phyloP scores from a whole-genome alignment of 2,888 invertebrate genomes.

The Drosophila monieri region DNA sequence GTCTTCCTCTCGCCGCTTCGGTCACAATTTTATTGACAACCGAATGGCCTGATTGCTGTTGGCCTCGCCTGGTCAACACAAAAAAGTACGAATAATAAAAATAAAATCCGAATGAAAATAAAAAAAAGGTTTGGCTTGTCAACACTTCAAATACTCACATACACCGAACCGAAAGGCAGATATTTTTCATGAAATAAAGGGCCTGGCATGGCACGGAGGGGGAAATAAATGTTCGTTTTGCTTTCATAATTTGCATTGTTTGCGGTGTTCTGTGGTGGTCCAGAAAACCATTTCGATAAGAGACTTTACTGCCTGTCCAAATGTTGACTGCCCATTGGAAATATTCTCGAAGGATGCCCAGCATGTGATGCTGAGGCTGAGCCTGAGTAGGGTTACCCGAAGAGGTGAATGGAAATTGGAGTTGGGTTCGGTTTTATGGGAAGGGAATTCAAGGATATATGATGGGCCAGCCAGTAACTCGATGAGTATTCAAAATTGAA shows the following conservation, averaged over 20 bases:
- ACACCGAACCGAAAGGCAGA: not conserved
- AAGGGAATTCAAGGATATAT: conserved; percentile 5
- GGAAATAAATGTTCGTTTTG: conserved; percentile 57
- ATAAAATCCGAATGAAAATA: conserved; percentile 28
- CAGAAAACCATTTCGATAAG: conserved; percentile 48
- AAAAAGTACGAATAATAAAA: conserved; percentile 18
- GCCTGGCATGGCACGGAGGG: not conserved
- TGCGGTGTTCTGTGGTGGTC: conserved; percentile 59
- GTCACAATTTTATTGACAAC: conserved; percentile 69
- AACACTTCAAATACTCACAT: conserved; percentile 53
- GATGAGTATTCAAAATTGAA: not conserved
- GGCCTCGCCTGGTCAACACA: conserved; percentile 27
- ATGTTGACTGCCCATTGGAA: conserved; percentile 25
- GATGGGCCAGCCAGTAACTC: conserved; percentile 1
- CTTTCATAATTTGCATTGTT: conserved; percentile 77
- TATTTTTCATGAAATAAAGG: not conserved
- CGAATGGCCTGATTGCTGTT: conserved; percentile 69
- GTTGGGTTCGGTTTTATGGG: conserved; percentile 8
- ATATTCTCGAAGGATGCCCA: conserved; percentile 17
- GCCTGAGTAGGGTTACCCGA: not conserved
- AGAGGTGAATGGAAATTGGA: conserved; percentile 3
- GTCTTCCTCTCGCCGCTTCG: not conserved
- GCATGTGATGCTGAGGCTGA: not conserved
- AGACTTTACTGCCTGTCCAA: conserved; percentile 32
- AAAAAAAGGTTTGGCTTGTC: conserved; percentile 46